Percentiles rank a stretch among this genome's conserved stretches.
Evolutionary conservation across 2,113 vertebrate species (phyloP).

Genomic region (Coryphaenoides rupestris): DNA sequence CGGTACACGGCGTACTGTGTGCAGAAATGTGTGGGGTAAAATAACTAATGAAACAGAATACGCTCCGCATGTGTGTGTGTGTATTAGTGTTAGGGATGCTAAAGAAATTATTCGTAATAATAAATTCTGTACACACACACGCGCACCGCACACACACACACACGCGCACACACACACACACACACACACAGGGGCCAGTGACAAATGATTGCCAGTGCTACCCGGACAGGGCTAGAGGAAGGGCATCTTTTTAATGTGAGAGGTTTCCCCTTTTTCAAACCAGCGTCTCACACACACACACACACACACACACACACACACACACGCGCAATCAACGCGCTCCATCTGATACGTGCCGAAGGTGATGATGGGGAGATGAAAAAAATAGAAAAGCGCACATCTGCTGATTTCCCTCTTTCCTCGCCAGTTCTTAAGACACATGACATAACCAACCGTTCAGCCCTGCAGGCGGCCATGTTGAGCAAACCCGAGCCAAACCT

Average conservation of each 20-base stretch:
- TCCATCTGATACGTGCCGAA: not conserved
- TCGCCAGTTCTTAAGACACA: not conserved
- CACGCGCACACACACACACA: too few relatives aligned
- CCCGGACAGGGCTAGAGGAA: not conserved
- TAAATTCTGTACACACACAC: constrained; percentile 42
- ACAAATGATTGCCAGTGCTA: constrained; percentile 2
- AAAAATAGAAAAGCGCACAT: not conserved
- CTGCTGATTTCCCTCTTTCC: too few relatives aligned
- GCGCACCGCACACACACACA: constrained; percentile 35
- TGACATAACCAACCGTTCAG: not conserved
- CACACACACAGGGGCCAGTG: too few relatives aligned
- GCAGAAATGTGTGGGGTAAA: constrained; percentile 28
- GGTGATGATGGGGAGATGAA: not conserved
- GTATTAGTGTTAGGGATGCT: constrained; percentile 37
- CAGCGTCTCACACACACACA: too few relatives aligned
- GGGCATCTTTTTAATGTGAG: constrained; percentile 9
- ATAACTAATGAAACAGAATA: not conserved
- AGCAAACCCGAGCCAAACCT: too few relatives aligned
- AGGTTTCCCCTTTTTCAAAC: not conserved
- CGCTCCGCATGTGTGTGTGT: constrained; percentile 16
- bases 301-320: too few relatives aligned
- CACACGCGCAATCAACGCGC: not conserved
- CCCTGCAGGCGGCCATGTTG: too few relatives aligned
- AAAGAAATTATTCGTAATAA: constrained; percentile 57
- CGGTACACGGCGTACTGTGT: constrained; percentile 43